Evolutionary conservation across 2,888 invertebrate genomes (phyloP).

Genomic region (Beris chalybata): DNA sequence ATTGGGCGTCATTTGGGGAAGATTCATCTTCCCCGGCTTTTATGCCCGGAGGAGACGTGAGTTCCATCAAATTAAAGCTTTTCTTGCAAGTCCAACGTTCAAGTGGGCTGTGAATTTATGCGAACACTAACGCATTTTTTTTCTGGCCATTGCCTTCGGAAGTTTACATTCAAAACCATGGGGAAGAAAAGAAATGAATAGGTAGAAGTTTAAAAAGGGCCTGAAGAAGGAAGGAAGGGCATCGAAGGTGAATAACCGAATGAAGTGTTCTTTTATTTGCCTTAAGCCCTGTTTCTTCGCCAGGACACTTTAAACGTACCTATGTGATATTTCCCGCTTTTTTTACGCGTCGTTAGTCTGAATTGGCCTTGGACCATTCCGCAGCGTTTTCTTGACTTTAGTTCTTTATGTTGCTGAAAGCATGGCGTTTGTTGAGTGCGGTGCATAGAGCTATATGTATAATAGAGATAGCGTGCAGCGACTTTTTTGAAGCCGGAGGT

Average conservation of each 20-base stretch:
- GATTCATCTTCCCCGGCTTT: too few species aligned
- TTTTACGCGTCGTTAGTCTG: too few species aligned
- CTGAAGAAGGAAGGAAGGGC: not conserved
- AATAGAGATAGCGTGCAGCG: too few species aligned
- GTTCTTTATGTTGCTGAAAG: too few species aligned
- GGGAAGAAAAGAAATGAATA: slow-evolving; percentile 3
- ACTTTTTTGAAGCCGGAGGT: too few species aligned
- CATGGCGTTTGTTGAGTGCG: too few species aligned
- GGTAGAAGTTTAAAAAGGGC: too few species aligned
- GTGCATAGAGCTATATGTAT: too few species aligned
- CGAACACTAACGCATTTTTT: slow-evolving; percentile 23
- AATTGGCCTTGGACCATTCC: too few species aligned
- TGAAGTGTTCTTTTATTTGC: not conserved
- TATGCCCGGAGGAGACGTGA: too few species aligned
- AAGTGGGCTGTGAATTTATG: slow-evolving; percentile 2
- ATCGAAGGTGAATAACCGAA: slow-evolving; percentile 21
- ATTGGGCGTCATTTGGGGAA: slow-evolving; percentile 1
- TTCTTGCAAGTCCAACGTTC: not conserved
- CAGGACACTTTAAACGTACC: not conserved
- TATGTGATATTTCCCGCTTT: too few species aligned
- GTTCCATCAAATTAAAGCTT: not conserved
- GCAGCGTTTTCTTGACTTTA: too few species aligned
- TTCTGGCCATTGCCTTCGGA: slow-evolving; percentile 5
- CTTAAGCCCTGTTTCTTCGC: not conserved
- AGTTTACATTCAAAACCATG: slow-evolving; percentile 1